Evolutionary conservation across 2,113 vertebrate genomes (phyloP), one percentile per base, ranked within the genome.

Genomic region (Jacana jacana): DNA sequence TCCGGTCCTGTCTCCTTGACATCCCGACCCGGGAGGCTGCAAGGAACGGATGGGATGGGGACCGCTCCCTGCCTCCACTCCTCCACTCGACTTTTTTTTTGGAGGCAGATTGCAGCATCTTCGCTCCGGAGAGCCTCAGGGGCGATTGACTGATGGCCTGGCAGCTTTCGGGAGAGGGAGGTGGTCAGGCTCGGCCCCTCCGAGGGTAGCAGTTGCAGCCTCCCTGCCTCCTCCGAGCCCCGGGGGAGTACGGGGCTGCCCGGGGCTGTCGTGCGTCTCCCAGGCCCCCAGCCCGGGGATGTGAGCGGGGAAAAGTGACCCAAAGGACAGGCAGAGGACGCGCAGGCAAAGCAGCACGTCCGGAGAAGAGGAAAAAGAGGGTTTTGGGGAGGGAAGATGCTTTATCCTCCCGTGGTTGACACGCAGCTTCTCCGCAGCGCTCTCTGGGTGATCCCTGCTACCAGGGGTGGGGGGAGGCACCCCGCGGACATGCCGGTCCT

Each of bases 241-340:
- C 3, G 10, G 17, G 37, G 16, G 3, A 2, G 11, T 3, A 20
- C 24, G 2, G 46, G 46, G 46, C 55, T 46, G 69, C 0, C 17
- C 28, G 33, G 30, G 27, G 37, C 30, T 10, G 57, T 70, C 5
- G 1, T 4, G 2, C 39, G 10, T 7, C 75, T 16, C 73, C 33
- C 14, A 22, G 76, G 31, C 11, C 44, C 79, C 49, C 54, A 22
- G 35, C 19, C n/a, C n/a, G 9, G 15, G 31, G 37, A 2, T 4
- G 3, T 54, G 61, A 18, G 4, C 4, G 42, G 75, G 75, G 40
- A 86, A 19, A 78, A 52, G 63, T 1, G 82, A 35, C 33, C 9
- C 12, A 2, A 55, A 55, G 42, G 40, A 16, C 33, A 9, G 49
- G 33, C 63, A 65, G 31, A 35, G 86, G 17, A 78, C 22, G 5